These are phyloP conservation scores for Colius striatus DNA, from an alignment of 2,113 vertebrate genomes.

Conservation along the genomic window DNA sequence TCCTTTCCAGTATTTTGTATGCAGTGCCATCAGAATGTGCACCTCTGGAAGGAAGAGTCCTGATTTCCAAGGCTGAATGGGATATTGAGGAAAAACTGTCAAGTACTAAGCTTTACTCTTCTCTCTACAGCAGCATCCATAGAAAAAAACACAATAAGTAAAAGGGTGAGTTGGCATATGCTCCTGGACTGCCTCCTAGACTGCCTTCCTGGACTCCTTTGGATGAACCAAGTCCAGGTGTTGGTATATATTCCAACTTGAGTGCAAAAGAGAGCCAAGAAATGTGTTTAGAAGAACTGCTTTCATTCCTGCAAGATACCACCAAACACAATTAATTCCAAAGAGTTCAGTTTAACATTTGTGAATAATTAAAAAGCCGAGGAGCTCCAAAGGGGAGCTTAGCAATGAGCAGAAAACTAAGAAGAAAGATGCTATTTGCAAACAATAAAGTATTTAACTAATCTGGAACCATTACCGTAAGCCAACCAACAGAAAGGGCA, in stretches of 20 bases:
- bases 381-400: neutral
- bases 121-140: neutral
- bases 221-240: neutral
- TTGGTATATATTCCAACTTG: neutral
- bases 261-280: neutral
- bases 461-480: neutral
- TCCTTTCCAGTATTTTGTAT: neutral
- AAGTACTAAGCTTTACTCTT: neutral
- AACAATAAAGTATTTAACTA: neutral
- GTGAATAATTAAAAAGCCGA: conserved; percentile 13
- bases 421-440: neutral
- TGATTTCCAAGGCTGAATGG: neutral
- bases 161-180: neutral
- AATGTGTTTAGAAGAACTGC: neutral
- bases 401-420: neutral
- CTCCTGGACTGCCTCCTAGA: neutral
- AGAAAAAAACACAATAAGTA: neutral
- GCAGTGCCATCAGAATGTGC: neutral
- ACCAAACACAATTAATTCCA: neutral
- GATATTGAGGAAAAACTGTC: neutral
- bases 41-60: neutral
- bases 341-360: neutral
- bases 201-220: neutral
- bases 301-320: neutral
- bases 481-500: neutral